phyloP scores from a whole-genome alignment of 2,797 vertebrate genomes.

The Phrynocephalus guinanensis region DNA sequence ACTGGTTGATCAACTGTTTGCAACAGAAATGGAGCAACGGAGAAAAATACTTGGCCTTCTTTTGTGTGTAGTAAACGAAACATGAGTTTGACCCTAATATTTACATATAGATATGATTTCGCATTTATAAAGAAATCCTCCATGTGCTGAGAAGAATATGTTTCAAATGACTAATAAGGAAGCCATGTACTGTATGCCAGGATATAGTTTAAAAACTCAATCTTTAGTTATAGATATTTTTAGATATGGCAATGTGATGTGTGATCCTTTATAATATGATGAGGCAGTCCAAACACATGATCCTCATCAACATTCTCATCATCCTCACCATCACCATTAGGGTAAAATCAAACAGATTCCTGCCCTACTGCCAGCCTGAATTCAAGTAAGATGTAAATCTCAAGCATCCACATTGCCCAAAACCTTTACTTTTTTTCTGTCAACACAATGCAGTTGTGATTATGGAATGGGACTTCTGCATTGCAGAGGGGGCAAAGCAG shows the following conservation, averaged over 20 bases:
- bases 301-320: no score
- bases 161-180: conserved; percentile 28
- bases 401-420: background rate
- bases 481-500: no score
- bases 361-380: background rate
- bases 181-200: conserved; percentile 9
- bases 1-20: no score
- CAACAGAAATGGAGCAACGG: no score
- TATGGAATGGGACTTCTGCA: background rate
- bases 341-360: background rate
- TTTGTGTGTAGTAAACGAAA: no score
- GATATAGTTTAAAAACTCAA: conserved; percentile 17
- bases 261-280: background rate
- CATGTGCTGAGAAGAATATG: conserved; percentile 10
- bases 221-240: background rate
- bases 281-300: background rate
- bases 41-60: no score
- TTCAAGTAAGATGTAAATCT: background rate
- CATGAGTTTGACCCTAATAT: background rate
- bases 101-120: conserved; percentile 12
- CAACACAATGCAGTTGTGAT: background rate
- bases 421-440: background rate
- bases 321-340: background rate
- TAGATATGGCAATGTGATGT: background rate
- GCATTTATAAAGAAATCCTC: background rate